phyloP scores from a whole-genome alignment of 1,140 invertebrate species.

The Caenorhabditis tropicalis region DNA sequence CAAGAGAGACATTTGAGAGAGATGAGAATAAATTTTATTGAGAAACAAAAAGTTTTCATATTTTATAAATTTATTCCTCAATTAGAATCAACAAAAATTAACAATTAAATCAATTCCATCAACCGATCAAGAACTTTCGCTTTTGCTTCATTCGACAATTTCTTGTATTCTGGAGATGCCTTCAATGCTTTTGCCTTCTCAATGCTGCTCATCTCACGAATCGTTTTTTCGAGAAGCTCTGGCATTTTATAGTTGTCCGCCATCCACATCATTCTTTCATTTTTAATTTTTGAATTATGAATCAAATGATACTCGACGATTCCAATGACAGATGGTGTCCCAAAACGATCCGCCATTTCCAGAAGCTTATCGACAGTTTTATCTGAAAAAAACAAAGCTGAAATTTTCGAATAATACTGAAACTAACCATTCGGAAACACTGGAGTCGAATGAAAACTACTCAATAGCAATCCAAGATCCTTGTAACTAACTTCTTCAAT shows the following conservation, averaged over 20 bases:
- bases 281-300: not conserved
- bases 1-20: too few relatives aligned
- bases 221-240: too few relatives aligned
- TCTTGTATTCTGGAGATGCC: not conserved
- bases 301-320: not conserved
- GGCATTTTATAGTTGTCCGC: too few relatives aligned
- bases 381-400: too few relatives aligned
- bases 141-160: not conserved
- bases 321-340: not conserved
- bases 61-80: too few relatives aligned
- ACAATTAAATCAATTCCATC: not conserved
- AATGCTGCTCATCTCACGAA: too few relatives aligned
- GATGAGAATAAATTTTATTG: too few relatives aligned
- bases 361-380: not conserved
- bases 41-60: too few relatives aligned
- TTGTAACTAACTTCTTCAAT: not conserved
- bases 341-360: not conserved
- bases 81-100: too few relatives aligned
- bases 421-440: not conserved
- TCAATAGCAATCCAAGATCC: not conserved
- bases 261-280: not conserved
- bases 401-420: too few relatives aligned
- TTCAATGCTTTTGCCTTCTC: too few relatives aligned
- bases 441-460: not conserved
- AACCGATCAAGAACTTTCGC: not conserved